Evolutionary conservation across 2,113 vertebrate genomes (phyloP).

Genomic region (Geococcyx californianus): DNA sequence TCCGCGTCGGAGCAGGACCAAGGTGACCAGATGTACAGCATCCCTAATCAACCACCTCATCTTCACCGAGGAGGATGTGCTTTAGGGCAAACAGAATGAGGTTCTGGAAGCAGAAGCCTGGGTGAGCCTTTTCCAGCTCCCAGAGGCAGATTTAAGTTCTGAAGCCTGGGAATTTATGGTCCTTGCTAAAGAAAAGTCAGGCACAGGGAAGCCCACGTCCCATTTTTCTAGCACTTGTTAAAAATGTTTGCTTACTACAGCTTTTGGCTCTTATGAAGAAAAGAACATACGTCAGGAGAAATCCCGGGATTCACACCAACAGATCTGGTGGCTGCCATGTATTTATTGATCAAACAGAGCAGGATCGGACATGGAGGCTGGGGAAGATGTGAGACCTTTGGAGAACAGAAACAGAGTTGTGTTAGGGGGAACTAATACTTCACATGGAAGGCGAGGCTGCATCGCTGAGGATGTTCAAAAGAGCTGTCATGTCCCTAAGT

Average conservation of each 20-base stretch:
- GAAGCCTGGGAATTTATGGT: background rate
- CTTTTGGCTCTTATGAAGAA: background rate
- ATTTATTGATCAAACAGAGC: background rate
- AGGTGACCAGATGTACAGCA: accelerated
- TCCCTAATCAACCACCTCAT: background rate
- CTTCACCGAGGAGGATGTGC: background rate
- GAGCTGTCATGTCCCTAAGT: background rate
- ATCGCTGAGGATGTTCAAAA: background rate
- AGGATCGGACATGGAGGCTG: background rate
- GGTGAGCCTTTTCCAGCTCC: background rate
- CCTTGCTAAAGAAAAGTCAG: slow-evolving; percentile 16
- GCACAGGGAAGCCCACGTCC: background rate
- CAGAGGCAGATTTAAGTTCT: background rate
- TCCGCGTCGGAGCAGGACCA: accelerated
- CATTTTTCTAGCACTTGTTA: accelerated
- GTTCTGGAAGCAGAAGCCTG: background rate
- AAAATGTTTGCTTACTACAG: background rate
- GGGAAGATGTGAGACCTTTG: background rate
- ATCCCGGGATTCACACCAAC: background rate
- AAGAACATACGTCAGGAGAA: slow-evolving; percentile 22
- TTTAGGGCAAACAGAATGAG: background rate
- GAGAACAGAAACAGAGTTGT: background rate
- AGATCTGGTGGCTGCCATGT: background rate
- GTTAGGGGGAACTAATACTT: background rate
- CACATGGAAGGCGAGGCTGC: background rate